Base-by-base conservation (phyloP, 1,140 invertebrate species). In the Heterodera schachtii region DNA sequence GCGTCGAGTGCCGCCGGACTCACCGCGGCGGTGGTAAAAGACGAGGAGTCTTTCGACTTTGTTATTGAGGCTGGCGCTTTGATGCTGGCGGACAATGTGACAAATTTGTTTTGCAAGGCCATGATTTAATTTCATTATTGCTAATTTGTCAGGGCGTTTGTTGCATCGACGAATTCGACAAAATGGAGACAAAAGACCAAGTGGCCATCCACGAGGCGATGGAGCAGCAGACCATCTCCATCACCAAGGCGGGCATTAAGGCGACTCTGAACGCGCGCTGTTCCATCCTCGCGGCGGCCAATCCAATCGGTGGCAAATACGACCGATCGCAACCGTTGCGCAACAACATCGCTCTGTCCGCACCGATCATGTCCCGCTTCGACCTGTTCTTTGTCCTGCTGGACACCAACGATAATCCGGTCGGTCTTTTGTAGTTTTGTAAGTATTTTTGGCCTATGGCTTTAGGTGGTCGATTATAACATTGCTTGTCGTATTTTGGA, bases 141-240 rank as follows among this genome's bases (percentile, higher is more conserved):
- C n/a, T 19, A 67, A 57, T 70, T 76, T 82, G 86, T 75, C 79
- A 91, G 91, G 97, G 98, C 19, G 95, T 99, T 47, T 99, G 97
- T 90, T 99, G 97, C 90, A 99, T 99, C 86, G 97, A 99, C 90
- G 97, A 99, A 92, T 99, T 99, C 91, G 98, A 99, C 89, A 99
- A 99, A 92, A 99, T 99, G 98, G 97, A 99, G 90, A 92, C 93
- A 1, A 93, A 93, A 81, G 97, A 99, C 93, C 97, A 98, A 91
- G 96, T 99, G 7, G 97, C 98, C 46, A 99, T 98, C 89, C 97
- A 99, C 91, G 98, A 99, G 92, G 98, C 97, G 73, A 99, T 99
- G 98, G 98, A 99, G 93, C 98, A 99, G 90, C 98, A 99, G 91
- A 99, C 97, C 0, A 99, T 99, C 88, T 98, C 96, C 1, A 93